Conservation (phyloP, 2,888 invertebrate genomes). For the Heliconius charithonia region DNA sequence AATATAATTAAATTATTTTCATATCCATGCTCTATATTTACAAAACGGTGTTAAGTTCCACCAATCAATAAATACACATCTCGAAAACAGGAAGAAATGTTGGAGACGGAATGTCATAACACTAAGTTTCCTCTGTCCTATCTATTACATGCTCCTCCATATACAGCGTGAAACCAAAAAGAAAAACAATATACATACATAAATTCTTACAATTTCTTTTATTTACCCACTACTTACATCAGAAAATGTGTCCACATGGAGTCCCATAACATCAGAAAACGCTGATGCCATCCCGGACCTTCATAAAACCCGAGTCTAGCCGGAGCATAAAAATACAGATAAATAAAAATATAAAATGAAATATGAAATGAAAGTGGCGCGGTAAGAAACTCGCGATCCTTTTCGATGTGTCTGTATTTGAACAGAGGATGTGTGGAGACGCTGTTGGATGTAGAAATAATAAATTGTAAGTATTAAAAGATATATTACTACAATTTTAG, state of each 20-base stretch:
- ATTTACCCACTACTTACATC: background rate
- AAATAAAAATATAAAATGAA: constrained; percentile 82
- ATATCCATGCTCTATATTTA: no score
- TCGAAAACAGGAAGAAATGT: no score
- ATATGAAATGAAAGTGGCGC: constrained; percentile 81
- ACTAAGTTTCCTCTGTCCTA: no score
- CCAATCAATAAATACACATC: no score
- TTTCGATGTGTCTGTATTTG: constrained; percentile 75
- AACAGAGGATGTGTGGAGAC: constrained; percentile 54
- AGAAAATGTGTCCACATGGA: constrained; percentile 34
- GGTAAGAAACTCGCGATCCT: constrained; percentile 80
- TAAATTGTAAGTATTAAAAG: background rate
- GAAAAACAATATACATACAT: background rate
- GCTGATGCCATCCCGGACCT: constrained; percentile 59
- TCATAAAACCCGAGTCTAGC: constrained; percentile 73
- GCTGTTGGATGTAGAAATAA: background rate
- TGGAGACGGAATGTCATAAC: no score
- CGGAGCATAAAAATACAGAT: constrained; percentile 77
- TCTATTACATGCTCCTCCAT: no score
- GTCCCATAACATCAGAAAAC: constrained; percentile 56
- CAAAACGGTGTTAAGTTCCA: no score
- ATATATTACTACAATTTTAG: background rate
- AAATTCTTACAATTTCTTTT: background rate
- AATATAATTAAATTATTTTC: no score
- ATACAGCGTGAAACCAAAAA: no score